Evolutionary conservation across 2,113 vertebrate genomes (phyloP), one percentile per base, ranked within the genome.

Genomic region (Kobus ellipsiprymnus): DNA sequence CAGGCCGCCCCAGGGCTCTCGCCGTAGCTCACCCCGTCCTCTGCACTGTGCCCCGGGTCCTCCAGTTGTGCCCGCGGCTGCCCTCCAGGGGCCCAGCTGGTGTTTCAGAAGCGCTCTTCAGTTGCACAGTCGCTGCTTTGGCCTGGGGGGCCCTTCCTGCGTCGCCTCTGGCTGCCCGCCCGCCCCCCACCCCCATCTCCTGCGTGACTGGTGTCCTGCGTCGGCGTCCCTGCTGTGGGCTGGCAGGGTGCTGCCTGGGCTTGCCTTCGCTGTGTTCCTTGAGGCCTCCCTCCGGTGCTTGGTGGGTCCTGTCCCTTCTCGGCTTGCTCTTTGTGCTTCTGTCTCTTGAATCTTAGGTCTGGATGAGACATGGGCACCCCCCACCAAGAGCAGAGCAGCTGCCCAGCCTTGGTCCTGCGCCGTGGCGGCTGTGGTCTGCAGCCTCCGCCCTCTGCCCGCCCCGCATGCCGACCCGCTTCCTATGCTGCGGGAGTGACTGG

Each of bases 31-130:
- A 36, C 21, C 36, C 21, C 2, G 21, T 14, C 21, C 36, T 16
- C 46, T 9, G 77, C 44, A 1, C 78, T 33, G 9, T 4, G 80
- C 48, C 48, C 46, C 30, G 29, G 5, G 9, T 3, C 48, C 80
- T 52, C 80, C 6, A 1, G 8, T 33, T 33, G 4, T 13, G 15
- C 77, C 27, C 15, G 25, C 3, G 6, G 8, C 74, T 81, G 33
- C 59, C 46, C 19, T 14, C 57, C 11, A 5, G 33, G 46, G 8
- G 4, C 57, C 59, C n/a, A 40, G 46, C 48, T 21, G 15, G 23
- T 5, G 8, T 12, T 46, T 7, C 1, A 40, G 16, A 30, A 15
- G 1, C 6, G 0, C 3, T 6, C n/a, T 15, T 6, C 9, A 30
- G 59, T 1, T n/a, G 29, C 46, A 0, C 2, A 12, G 3, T 10